Evolutionary conservation across 2,113 vertebrate species (phyloP).

Genomic region (Baryphthengus martii): DNA sequence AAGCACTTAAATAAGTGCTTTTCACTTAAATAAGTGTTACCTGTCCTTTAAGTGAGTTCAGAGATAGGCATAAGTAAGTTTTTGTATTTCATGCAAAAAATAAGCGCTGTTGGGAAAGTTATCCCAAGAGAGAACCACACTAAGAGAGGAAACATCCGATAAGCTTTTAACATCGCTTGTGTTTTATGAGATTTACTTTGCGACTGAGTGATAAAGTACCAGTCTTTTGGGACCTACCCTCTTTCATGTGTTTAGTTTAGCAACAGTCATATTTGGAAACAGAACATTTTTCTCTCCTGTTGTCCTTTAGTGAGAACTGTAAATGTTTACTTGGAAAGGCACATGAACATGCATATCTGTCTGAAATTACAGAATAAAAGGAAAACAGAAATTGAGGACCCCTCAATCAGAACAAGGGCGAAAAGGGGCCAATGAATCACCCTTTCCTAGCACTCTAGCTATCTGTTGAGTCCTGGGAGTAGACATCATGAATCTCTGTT

Average conservation of each 20-base stretch:
- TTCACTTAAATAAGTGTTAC: neutral
- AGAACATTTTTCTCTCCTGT: neutral
- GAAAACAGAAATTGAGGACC: neutral
- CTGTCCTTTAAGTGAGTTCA: neutral
- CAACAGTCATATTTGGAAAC: neutral
- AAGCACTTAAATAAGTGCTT: neutral
- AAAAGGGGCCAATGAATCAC: neutral
- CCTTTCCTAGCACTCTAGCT: neutral
- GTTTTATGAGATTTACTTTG: conserved; percentile 7
- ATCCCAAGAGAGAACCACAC: neutral
- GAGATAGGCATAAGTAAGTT: neutral
- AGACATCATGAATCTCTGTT: neutral
- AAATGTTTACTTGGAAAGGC: neutral
- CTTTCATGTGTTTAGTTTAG: neutral
- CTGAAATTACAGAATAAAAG: neutral
- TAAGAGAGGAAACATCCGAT: neutral
- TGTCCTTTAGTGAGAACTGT: neutral
- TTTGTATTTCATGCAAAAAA: neutral
- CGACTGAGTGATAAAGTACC: neutral
- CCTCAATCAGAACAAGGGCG: neutral
- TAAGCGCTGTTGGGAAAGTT: neutral
- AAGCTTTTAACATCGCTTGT: neutral
- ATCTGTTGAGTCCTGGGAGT: neutral
- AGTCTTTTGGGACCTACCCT: neutral
- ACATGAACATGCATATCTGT: neutral